Base-by-base conservation (phyloP, 2,888 invertebrate species). In the Brachypalpus laphriformis region DNA sequence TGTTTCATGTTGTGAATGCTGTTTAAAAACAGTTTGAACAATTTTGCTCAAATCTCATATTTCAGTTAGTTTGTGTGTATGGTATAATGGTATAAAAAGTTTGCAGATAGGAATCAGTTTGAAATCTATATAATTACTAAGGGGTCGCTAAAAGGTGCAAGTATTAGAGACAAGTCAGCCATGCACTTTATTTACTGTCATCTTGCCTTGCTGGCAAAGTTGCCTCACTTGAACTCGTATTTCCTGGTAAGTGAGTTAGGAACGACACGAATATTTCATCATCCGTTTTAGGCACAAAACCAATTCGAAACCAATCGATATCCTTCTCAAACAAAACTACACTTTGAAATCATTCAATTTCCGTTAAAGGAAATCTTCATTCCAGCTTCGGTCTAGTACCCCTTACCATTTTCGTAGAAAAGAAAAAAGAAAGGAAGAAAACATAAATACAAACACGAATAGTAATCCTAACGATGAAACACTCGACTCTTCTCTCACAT, bases 331-430 rank as follows among this genome's bases (percentile, higher is more conserved):
- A 54, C 28, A 16, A 40, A 54, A 76, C 47, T 61, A 47, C 45
- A 49, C 61, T 61, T 63, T 49, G 56, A 76, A 82, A 76, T 76
- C 82, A 76, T 76, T 82, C 49, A 82, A 82, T 82, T 76, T 82
- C 76, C 70, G 63, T 75, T 16, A 59, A 20, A 63, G 68, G 81
- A 74, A 63, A 61, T 63, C 28, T 63, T 70, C 49, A 70, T 76
- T 82, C 14, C 42, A 31, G 57, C 34, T 45, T 54, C 9, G 34
- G 45, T 16, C 45, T 49, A 68, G 8, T 28, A n/a, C 22, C 37
- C 31, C 37, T 51, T 22, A 51, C 65, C 66, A 42, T 59, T 71
- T 34, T 37, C n/a, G 9, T 8, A 49, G 22, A 40, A 18, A 37
- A 31, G 34, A 34, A 22, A 42, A 68, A 18, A n/a, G n/a, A 25